Percentiles rank a stretch among this genome's conserved stretches.
These are phyloP conservation scores for Acanthopleura granulata DNA, from an alignment of 2,888 invertebrate genomes.

Conservation along the genomic window DNA sequence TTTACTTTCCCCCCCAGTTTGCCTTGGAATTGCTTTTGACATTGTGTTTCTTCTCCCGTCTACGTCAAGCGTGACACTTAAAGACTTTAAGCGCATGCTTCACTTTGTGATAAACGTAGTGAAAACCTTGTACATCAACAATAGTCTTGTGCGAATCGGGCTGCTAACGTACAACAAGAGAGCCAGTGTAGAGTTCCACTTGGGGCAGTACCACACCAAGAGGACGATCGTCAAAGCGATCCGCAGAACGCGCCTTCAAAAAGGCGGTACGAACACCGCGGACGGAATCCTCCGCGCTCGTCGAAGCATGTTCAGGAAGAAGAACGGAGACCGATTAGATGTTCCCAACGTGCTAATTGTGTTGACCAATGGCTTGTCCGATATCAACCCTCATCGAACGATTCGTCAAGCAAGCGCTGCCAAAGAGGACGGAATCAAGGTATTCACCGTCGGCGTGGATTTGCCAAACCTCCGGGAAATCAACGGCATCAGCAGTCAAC, in stretches of 20 bases:
- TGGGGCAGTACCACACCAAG: background rate
- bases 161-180: background rate
- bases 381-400: constrained; percentile 53
- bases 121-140: background rate
- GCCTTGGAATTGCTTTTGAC: background rate
- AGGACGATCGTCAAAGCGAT: background rate
- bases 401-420: constrained; percentile 49
- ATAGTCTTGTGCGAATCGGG: background rate
- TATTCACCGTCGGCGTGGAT: constrained; percentile 56
- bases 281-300: background rate
- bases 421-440: constrained; percentile 46
- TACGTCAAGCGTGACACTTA: background rate
- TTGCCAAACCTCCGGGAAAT: constrained; percentile 43
- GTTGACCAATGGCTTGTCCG: constrained; percentile 59
- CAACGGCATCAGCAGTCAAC: constrained; percentile 42
- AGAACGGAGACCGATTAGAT: constrained; percentile 6
- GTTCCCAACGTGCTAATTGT: constrained; percentile 18
- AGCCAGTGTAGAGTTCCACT: background rate
- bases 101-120: background rate
- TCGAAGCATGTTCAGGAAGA: background rate
- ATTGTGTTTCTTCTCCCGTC: constrained; percentile 6
- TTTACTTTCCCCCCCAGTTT: background rate
- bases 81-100: background rate
- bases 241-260: background rate
- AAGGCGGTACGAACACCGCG: background rate